Evolutionary conservation across 2,797 vertebrate species (phyloP).

Genomic region (Xerus rutilus): DNA sequence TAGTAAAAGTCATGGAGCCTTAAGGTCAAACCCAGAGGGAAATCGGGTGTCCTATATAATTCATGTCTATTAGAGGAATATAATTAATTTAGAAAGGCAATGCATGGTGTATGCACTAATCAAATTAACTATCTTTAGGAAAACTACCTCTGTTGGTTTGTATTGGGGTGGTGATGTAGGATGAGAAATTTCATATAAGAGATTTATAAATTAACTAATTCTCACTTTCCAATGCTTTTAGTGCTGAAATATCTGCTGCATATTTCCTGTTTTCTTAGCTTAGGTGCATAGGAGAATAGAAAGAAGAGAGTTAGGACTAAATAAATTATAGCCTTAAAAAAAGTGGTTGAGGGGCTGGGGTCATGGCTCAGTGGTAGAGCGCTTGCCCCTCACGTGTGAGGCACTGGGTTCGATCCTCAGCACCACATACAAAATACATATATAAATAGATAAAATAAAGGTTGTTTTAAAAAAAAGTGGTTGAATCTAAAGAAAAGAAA

Average conservation of each 20-base stretch:
- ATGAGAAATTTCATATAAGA: constrained; percentile 35
- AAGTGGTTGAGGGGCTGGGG: background rate
- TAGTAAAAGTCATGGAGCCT: constrained; percentile 22
- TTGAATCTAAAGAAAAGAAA: constrained; percentile 15
- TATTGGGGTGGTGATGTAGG: background rate
- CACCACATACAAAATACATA: too few relatives aligned
- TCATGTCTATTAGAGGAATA: background rate
- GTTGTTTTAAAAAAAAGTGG: constrained; percentile 52
- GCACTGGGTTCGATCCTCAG: too few relatives aligned
- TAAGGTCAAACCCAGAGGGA: background rate
- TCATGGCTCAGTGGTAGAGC: too few relatives aligned
- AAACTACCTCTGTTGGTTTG: constrained; percentile 11
- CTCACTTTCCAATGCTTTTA: constrained; percentile 1
- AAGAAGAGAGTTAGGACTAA: background rate
- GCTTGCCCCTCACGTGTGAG: too few relatives aligned
- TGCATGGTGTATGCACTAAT: background rate
- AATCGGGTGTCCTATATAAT: background rate
- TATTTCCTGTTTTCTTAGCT: background rate
- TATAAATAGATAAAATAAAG: too few relatives aligned
- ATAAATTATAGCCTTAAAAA: constrained; percentile 23
- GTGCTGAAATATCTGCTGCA: background rate
- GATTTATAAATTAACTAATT: background rate
- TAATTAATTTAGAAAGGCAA: constrained; percentile 23
- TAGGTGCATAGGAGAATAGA: background rate
- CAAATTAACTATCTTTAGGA: constrained; percentile 35